Base-by-base conservation (phyloP, 2,797 vertebrate genomes). In the Sebastes vulpes region DNA sequence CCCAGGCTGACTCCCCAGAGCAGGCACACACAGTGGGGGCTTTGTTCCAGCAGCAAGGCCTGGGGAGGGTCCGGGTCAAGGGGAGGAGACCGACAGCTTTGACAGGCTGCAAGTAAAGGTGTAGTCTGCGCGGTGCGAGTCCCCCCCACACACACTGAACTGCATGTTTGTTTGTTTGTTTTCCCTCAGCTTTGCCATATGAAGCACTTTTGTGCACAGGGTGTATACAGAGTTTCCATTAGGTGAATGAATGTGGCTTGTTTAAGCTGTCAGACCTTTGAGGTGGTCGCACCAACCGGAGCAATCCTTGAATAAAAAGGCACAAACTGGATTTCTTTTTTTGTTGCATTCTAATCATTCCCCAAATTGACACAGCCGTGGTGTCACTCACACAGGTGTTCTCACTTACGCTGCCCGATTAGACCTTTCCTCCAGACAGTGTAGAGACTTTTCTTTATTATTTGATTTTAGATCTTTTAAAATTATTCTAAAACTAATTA, bases 41-140 rank as follows among this genome's bases (percentile, higher is more conserved):
- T 93, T 94, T 94, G 92, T 94, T 89, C 85, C 74, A 35, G 82
- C 48, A 68, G 77, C 65, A 50, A 59, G 81, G 67, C 87, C 82
- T 9, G 56, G 77, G 90, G 88, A 84, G 88, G 88, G 76, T 75
- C 79, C 21, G 35, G 89, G 88, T 92, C 87, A 87, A 54, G 63
- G 85, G 86, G 85, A 70, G 88, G 90, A 76, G 82, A 79, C 35
- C 5, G 9, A 68, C 81, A 66, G 81, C 85, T 90, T 85, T 85
- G 80, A 92, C 90, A 63, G 82, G 87, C 87, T 69, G 71, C 54
- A 59, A 84, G 82, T 78, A 72, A 89, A 91, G 87, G 87, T 91
- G 85, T 31, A 77, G 74, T 67, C 63, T 9, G 58, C 46, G 16
- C 23, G 11, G 31, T 74, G 82, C 9, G 14, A 69, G 71, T 57